These are phyloP conservation scores for Hydropsyche betteni DNA, from an alignment of 2,888 invertebrate genomes.

Conservation along the genomic window DNA sequence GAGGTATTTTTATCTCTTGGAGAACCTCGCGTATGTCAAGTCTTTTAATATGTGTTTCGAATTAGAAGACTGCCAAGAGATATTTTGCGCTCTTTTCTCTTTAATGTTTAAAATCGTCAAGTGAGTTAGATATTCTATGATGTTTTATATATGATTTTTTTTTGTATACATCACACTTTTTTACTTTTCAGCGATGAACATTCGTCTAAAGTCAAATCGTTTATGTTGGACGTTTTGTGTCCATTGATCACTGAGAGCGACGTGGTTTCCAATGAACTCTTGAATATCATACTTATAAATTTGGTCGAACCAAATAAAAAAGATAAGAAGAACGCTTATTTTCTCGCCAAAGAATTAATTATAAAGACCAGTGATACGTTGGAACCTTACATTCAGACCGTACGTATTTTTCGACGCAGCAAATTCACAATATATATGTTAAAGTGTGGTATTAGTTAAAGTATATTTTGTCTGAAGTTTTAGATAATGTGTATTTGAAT, in stretches of 20 bases:
- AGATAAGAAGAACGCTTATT: slow-evolving; percentile 88
- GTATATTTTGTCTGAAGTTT: too few species aligned
- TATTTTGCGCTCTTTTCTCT: slow-evolving; percentile 92
- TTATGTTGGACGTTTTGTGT: slow-evolving; percentile 95
- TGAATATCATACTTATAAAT: slow-evolving; percentile 93
- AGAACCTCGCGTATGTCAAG: slow-evolving; percentile 97
- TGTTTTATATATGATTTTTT: slow-evolving; percentile 4
- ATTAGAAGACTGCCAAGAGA: slow-evolving; percentile 95
- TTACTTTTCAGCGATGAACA: slow-evolving; percentile 83
- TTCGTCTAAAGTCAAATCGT: slow-evolving; percentile 94
- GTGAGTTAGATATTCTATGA: slow-evolving; percentile 66
- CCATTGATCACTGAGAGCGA: slow-evolving; percentile 96
- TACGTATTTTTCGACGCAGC: slow-evolving; percentile 62
- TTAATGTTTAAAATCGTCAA: slow-evolving; percentile 96
- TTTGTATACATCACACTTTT: slow-evolving; percentile 21
- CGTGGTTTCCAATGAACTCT: slow-evolving; percentile 90
- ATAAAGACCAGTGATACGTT: slow-evolving; percentile 91
- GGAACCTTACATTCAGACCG: slow-evolving; percentile 93
- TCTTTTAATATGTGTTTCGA: slow-evolving; percentile 99
- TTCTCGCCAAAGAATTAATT: slow-evolving; percentile 90
- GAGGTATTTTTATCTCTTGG: slow-evolving; percentile 94
- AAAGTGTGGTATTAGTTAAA: too few species aligned
- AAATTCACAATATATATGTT: not conserved
- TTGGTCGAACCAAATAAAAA: slow-evolving; percentile 94
- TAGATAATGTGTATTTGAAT: too few species aligned